Percentiles rank a stretch among this genome's conserved stretches.
Evolutionary conservation across 30 jellyfish, hydroid and myxozoan species (phyloP).

Genomic region (Cassiopea andromeda): DNA sequence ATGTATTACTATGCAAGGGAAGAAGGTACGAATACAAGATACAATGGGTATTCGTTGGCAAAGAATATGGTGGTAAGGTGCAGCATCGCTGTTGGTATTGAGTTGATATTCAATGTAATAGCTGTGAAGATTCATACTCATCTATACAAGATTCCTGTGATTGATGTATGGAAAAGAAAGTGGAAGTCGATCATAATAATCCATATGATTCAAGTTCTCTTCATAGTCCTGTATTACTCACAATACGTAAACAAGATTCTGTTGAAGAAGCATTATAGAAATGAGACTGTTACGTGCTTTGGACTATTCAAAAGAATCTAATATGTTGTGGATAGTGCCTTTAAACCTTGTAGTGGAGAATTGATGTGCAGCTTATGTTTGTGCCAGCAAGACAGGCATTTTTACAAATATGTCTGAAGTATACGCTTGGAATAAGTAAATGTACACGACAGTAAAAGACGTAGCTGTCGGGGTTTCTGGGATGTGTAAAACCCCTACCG

Average conservation of each 20-base stretch:
- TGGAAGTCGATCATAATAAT: slow-evolving; percentile 11
- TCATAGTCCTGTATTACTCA: slow-evolving; percentile 7
- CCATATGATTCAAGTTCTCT: slow-evolving; percentile 12
- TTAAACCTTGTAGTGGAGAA: too few species aligned
- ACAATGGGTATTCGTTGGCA: slow-evolving; percentile 2
- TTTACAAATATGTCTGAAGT: too few species aligned
- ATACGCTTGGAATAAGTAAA: too few species aligned
- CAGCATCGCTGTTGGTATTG: slow-evolving; percentile 12
- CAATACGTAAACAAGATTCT: background rate
- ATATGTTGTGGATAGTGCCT: background rate
- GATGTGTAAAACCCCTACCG: too few species aligned
- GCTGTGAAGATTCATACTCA: slow-evolving; percentile 11
- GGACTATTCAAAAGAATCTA: background rate
- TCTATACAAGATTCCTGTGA: slow-evolving; percentile 7
- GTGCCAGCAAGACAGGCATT: too few species aligned
- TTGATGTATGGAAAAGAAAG: slow-evolving; percentile 1
- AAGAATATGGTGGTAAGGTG: background rate
- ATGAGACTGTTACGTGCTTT: background rate
- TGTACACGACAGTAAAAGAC: too few species aligned
- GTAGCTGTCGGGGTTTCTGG: too few species aligned
- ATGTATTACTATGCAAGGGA: slow-evolving; percentile 14
- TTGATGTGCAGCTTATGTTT: too few species aligned
- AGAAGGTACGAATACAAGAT: background rate
- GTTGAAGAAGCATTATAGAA: background rate
- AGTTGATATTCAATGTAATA: slow-evolving; percentile 2